Evolutionary conservation across 2,888 invertebrate species (phyloP).

Genomic region (Nomada hirtipes): DNA sequence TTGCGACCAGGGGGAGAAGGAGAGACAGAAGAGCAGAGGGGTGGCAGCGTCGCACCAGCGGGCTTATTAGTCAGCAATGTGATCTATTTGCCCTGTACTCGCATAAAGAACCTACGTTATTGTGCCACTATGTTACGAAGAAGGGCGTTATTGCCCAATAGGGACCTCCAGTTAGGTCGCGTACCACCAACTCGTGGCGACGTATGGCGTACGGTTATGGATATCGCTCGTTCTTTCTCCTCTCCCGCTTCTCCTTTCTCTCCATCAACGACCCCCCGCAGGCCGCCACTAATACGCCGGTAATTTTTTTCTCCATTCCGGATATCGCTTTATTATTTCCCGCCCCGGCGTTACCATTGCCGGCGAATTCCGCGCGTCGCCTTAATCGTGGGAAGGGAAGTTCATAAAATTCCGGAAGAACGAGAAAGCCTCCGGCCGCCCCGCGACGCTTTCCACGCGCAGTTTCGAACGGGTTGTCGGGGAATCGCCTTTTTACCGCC

Average conservation of each 20-base stretch:
- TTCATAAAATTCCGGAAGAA: conserved; percentile 37
- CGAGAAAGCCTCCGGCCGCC: neutral
- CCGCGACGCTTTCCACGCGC: conserved; percentile 3
- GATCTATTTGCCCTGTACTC: conserved; percentile 84
- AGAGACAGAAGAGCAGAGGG: conserved; percentile 23
- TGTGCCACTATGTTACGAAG: conserved; percentile 81
- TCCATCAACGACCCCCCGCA: conserved; percentile 53
- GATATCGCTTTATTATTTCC: conserved; percentile 79
- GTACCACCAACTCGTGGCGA: conserved; percentile 62
- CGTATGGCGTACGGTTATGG: conserved; percentile 75
- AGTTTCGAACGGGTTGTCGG: no score
- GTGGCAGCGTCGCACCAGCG: conserved; percentile 76
- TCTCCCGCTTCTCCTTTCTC: conserved; percentile 21
- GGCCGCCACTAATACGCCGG: conserved; percentile 68
- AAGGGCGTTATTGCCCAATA: conserved; percentile 83
- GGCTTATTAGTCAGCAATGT: conserved; percentile 84
- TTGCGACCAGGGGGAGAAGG: conserved; percentile 55
- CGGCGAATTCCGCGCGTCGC: conserved; percentile 32
- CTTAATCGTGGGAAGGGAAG: conserved; percentile 57
- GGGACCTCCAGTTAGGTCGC: conserved; percentile 80
- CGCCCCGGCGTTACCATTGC: conserved; percentile 54
- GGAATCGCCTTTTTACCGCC: neutral
- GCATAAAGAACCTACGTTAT: conserved; percentile 82
- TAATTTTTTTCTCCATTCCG: conserved; percentile 76
- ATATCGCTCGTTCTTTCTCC: conserved; percentile 57